These are phyloP conservation scores for Tenualosa thibaudeaui DNA, from an alignment of 2,797 vertebrate genomes.

Conservation along the genomic window DNA sequence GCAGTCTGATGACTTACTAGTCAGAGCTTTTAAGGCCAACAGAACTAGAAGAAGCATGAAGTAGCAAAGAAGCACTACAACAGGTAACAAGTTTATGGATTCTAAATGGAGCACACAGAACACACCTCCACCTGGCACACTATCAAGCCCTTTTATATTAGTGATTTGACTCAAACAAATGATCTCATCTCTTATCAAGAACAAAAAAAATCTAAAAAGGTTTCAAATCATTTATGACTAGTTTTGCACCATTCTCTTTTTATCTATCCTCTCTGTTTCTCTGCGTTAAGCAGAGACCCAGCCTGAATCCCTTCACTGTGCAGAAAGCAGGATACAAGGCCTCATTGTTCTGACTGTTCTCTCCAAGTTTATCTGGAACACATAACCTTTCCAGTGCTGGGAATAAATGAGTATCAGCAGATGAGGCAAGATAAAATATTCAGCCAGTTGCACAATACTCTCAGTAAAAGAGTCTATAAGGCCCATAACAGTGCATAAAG, in stretches of 20 bases:
- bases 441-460: background rate
- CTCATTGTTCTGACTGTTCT: conserved; percentile 33
- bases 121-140: background rate
- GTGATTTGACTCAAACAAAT: background rate
- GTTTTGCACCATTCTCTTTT: background rate
- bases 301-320: background rate
- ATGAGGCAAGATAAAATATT: conserved; percentile 12
- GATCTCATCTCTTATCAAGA: background rate
- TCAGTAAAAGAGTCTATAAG: background rate
- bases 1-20: background rate
- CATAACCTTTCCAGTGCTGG: conserved; percentile 26
- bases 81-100: no score
- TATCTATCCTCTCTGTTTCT: background rate
- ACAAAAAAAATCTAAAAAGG: background rate
- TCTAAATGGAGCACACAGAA: background rate
- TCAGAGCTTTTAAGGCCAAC: no score
- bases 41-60: background rate
- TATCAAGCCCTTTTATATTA: background rate
- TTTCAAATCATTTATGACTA: background rate
- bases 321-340: conserved; percentile 31
- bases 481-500: background rate
- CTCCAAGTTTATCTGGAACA: conserved; percentile 32
- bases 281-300: conserved; percentile 12
- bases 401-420: background rate
- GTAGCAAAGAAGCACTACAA: background rate